Evolutionary conservation across 2,113 vertebrate species (phyloP), one percentile per base, ranked within the genome.

Genomic region (Prolemur simus): DNA sequence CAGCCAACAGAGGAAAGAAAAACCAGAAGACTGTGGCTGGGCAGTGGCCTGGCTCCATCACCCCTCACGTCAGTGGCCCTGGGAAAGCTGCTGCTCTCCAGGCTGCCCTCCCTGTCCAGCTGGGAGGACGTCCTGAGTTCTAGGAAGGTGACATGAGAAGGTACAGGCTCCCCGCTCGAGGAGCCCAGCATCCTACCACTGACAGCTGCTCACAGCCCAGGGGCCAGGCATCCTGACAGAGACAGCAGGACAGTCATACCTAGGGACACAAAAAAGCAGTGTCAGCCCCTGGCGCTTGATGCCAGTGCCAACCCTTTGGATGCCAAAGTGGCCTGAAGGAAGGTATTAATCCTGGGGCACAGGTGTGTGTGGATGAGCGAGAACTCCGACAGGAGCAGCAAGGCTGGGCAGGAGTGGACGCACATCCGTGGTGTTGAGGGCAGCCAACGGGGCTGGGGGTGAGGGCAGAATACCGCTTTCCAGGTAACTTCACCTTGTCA

Each of bases 291-390:
- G 23, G 49, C 25, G 10, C 54, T 47, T 29, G 20, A 37, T 3
- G 23, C 21, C 34, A 60, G 4, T 10, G 27, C 64, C 34, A 34
- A 82, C 29, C 2, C 47, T 12, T 0, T 64, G 45, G n/a, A 37
- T 60, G 8, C 39, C 54, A 64, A 52, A 78, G 42, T 87, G 60
- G 27, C 17, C 21, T 6, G 34, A 63, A 88, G 60, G 78, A 39
- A 81, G n/a, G 39, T 2, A 21, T 4, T 29, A 42, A 74, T 39
- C 18, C 54, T 17, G 6, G 63, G 47, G 27, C 34, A 76, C 15
- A 68, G 23, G 1, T 9, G 13, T 3, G 0, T 42, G 54, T 45
- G 47, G 14, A 0, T 1, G 3, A 92, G 73, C 0, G 0, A 52
- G 23, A 39, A 56, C 49, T 12, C 60, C 23, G 14, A 1, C 18